Conservation (phyloP, 2,888 invertebrate species). For the Nephrotoma guestfalica region DNA sequence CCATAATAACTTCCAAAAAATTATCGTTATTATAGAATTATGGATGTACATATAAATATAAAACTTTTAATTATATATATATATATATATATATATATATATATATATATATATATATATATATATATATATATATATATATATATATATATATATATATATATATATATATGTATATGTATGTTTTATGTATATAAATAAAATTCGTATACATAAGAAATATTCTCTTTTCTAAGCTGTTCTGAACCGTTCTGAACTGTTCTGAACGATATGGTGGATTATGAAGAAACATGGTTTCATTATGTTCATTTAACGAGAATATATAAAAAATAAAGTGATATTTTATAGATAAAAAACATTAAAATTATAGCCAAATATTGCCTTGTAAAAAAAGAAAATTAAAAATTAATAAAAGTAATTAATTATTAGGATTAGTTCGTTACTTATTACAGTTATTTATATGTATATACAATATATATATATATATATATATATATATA, state of each 20-base stretch:
- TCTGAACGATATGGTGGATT: background rate
- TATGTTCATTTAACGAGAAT: background rate
- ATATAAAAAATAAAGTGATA: background rate
- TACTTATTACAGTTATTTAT: background rate
- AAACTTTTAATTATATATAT: background rate
- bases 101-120: slow-evolving; percentile 3
- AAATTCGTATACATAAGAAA: background rate
- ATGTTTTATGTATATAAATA: background rate
- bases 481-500: background rate
- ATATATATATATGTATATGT: background rate
- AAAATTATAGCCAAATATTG: slow-evolving; percentile 5
- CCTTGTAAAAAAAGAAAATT: slow-evolving; percentile 1
- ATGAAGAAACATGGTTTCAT: background rate
- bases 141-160: background rate
- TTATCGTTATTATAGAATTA: background rate
- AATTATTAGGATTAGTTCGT: background rate
- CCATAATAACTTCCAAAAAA: too few species aligned
- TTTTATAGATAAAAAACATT: background rate
- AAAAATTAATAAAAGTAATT: background rate
- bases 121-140: slow-evolving; percentile 1
- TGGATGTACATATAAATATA: background rate
- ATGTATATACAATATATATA: background rate
- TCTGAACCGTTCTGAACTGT: background rate
- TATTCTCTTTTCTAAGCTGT: background rate
- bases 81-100: slow-evolving; percentile 1